Evolutionary conservation across 2,888 invertebrate species (phyloP), one percentile per base, ranked within the genome.

Genomic region (Globia sparganii): DNA sequence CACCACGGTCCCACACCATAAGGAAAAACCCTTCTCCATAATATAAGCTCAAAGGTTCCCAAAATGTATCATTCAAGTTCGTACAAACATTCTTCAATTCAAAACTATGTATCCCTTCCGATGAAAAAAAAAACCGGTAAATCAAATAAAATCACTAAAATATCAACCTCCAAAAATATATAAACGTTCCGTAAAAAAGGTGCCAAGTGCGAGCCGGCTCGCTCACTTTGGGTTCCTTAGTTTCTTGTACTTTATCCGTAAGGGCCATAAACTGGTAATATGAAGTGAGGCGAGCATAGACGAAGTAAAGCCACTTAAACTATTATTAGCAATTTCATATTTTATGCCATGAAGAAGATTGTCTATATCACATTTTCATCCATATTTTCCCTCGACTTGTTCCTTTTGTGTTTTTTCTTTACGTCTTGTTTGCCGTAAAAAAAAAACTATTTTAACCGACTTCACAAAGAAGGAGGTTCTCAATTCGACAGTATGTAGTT

Each of bases 91-190:
- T 72, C 49, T 68, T 71, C 76, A 75, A 78, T 73, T 65, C 74
- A 72, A 68, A 84, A 84, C 69, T 71, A n/a, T n/a, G n/a, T n/a
- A 83, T 68, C 83, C 75, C 78, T 86, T 65, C 53, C 46, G 13
- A 73, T 40, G 65, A 53, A 66, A 86, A 76, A 85, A 61, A 76
- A 85, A 58, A 68, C 28, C 64, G 58, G 67, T 81, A 77, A 81
- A 78, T 82, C 77, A 87, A 80, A 85, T 75, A 77, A 77, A 80
- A 80, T 80, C 72, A 74, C 74, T 79, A 75, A 78, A 87, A 88
- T 83, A 88, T 85, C 80, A 88, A 85, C 80, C 64, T 61, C 68
- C 25, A 66, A 72, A 80, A 86, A 88, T 80, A 43, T 86, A 77
- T 85, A 86, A 87, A 75, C 69, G 77, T 83, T 77, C 59, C 69